Evolutionary conservation across 1,140 invertebrate species (phyloP), one percentile per base, ranked within the genome.

Genomic region (Tenebrio molitor): DNA sequence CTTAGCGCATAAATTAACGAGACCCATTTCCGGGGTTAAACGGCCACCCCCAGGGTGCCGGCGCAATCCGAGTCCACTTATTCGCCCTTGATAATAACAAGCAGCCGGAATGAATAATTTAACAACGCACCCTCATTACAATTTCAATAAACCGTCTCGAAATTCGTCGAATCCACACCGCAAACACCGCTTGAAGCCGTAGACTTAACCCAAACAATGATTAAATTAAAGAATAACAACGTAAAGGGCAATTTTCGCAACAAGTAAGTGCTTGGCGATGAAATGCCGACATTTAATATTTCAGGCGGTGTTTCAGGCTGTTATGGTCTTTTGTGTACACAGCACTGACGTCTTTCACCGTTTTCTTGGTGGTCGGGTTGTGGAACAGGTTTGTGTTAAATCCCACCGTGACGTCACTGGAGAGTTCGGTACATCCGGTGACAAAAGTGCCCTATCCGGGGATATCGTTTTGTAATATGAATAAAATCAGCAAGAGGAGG

Each of bases 401-500:
- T 12, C 85, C 87, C 0, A 80, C 86, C 0, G 80, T 86, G 0
- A 84, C 87, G 1, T 84, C 83, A 1, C 78, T 86, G 62, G 85
- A 88, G 36, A 83, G 81, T 1, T 78, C 78, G 0, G 83, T 82
- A 1, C 85, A 86, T 71, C 84, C 85, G 2, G 84, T 88, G 25
- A 79, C 79, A 0, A 76, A 85, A 12, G 81, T 88, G 1, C 81
- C 85, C 44, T 88, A 88, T 77, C 87, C 88, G 3, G 87, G 83
- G 0, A 78, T 89, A 0, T 84, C 85, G 0, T 64, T 89, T 2
- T 89, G 88, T 74, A 86, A 85, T 65, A 72, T 85, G 5, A 89
- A 89, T 75, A 85, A 86, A 66, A 85, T 89, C 8, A 87, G 86
- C 72, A 82, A 76, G 63, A 80, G 77, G 16, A 77, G 78, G 15